Evolutionary conservation across 2,797 vertebrate genomes (phyloP).

Genomic region (Heterohyrax brucei): DNA sequence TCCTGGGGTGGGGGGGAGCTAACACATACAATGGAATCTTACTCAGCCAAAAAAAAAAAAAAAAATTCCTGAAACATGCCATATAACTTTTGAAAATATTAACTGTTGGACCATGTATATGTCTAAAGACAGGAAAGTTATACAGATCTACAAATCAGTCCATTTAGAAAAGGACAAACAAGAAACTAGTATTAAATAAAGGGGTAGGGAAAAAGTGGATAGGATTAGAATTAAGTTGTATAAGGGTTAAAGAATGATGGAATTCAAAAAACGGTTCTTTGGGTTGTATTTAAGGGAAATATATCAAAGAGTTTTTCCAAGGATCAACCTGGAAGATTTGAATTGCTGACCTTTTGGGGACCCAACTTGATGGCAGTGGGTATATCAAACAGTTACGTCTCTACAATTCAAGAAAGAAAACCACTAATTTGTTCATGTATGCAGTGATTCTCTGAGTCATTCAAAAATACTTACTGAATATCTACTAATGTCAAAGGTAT

Average conservation of each 20-base stretch:
- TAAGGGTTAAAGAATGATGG: not conserved
- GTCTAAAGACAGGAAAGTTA: not conserved
- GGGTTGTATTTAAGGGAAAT: conserved; percentile 12
- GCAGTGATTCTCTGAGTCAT: not conserved
- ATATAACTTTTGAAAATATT: not conserved
- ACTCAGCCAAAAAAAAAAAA: not conserved
- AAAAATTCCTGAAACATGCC: not conserved
- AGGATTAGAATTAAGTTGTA: not conserved
- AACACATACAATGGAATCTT: too few species aligned
- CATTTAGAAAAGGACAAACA: not conserved
- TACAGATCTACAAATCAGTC: not conserved
- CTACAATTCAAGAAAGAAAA: not conserved
- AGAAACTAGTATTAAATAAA: not conserved
- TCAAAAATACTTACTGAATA: conserved; percentile 7
- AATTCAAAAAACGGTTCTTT: not conserved
- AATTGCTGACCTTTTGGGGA: too few species aligned
- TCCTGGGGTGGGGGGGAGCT: not conserved
- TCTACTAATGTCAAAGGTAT: not conserved
- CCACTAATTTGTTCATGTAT: not conserved
- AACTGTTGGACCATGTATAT: not conserved
- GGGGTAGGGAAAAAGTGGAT: not conserved
- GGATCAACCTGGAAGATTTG: too few species aligned
- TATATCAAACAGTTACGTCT: not conserved
- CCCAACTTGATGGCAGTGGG: too few species aligned
- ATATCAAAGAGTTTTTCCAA: not conserved